These are phyloP conservation scores for Mythimna impura DNA, from an alignment of 2,888 invertebrate genomes.

Conservation along the genomic window DNA sequence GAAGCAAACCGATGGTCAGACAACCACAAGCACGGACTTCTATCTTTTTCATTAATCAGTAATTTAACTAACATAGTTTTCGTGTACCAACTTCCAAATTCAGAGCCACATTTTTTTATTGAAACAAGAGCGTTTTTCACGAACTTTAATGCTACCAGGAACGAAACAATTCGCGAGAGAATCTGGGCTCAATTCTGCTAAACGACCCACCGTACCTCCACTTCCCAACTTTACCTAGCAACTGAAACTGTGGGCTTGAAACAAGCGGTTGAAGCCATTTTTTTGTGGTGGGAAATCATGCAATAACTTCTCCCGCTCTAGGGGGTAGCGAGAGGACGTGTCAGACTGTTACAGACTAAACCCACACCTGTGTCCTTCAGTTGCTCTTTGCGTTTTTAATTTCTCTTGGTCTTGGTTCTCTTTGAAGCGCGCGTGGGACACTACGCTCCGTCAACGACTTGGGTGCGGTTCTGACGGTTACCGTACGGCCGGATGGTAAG, in stretches of 20 bases:
- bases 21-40: neutral
- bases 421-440: too few species aligned
- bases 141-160: conserved; percentile 2
- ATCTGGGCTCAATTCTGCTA: conserved; percentile 46
- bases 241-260: conserved; percentile 42
- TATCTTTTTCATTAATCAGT: neutral
- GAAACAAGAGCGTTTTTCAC: conserved; percentile 10
- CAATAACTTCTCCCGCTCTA: too few species aligned
- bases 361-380: too few species aligned
- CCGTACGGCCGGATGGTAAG: too few species aligned
- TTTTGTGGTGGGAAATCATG: neutral
- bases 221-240: conserved; percentile 52
- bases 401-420: too few species aligned
- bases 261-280: conserved; percentile 32
- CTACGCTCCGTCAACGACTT: too few species aligned
- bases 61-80: neutral
- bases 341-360: too few species aligned
- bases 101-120: conserved; percentile 4
- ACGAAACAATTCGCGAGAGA: conserved; percentile 36
- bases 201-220: conserved; percentile 51
- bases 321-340: too few species aligned
- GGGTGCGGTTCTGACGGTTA: too few species aligned
- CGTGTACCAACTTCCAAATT: neutral
- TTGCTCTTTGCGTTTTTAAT: too few species aligned
- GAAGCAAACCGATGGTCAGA: neutral